Conservation (phyloP, 2,888 invertebrate species). For the Leptinotarsa haldemani region DNA sequence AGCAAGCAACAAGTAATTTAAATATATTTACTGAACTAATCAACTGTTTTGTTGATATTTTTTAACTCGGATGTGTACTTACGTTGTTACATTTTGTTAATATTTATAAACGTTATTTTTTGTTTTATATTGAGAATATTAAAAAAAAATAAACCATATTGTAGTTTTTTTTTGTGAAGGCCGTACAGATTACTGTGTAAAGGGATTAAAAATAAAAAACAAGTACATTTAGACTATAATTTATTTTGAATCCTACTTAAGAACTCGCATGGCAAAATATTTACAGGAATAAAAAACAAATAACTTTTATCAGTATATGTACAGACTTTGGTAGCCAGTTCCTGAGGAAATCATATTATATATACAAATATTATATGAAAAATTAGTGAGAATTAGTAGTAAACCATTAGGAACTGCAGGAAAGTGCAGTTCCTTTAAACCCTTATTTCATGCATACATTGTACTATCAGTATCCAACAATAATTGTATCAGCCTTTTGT, state of each 20-base stretch:
- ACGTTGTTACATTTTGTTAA: conserved; percentile 5
- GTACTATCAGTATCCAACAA: conserved; percentile 51
- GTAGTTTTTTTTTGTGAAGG: neutral
- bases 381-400: conserved; percentile 42
- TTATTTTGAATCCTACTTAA: conserved; percentile 47
- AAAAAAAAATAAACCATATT: neutral
- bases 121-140: conserved; percentile 15
- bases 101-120: neutral
- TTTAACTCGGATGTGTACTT: neutral
- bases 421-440: conserved; percentile 18
- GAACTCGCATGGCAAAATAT: conserved; percentile 53
- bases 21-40: too few species aligned
- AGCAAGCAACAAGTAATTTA: too few species aligned
- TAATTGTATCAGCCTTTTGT: conserved; percentile 51
- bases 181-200: neutral
- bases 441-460: conserved; percentile 40
- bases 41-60: neutral
- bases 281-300: conserved; percentile 56
- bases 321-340: conserved; percentile 57
- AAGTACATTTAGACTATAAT: conserved; percentile 33
- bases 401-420: conserved; percentile 34
- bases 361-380: conserved; percentile 44
- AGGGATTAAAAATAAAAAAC: neutral
- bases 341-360: conserved; percentile 55
- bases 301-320: conserved; percentile 50